Percentiles rank a stretch among this genome's conserved stretches.
phyloP scores from a whole-genome alignment of 2,113 vertebrate genomes.

The Pteruthius melanotis region DNA sequence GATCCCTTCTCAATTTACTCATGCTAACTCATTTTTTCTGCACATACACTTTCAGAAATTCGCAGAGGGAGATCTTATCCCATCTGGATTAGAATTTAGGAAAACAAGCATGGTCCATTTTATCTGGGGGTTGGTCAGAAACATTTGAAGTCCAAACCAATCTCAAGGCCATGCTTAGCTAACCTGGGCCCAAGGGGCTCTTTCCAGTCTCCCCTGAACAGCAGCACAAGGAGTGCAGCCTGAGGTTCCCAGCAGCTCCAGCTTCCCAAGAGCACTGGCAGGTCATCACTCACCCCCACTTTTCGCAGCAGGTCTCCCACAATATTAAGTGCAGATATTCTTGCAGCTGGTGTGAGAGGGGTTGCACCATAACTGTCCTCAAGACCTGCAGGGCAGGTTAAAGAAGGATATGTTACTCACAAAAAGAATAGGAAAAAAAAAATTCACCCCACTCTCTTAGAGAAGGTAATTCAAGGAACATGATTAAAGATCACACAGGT shows the following conservation, averaged over 20 bases:
- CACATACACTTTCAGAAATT: background rate
- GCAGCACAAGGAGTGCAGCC: background rate
- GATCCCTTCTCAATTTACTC: background rate
- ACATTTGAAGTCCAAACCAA: rapidly evolving
- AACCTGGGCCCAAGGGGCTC: background rate
- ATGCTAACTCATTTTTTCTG: background rate
- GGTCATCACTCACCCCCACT: slow-evolving; percentile 83
- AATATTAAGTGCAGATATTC: slow-evolving; percentile 96
- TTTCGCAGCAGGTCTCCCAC: slow-evolving; percentile 95
- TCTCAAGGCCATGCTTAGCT: background rate
- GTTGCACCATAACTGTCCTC: slow-evolving; percentile 82
- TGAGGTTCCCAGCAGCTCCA: background rate
- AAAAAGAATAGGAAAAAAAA: background rate
- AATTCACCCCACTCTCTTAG: background rate
- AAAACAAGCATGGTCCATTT: background rate
- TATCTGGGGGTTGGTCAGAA: background rate
- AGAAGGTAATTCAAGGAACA: background rate
- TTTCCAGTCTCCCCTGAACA: background rate
- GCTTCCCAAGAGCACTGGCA: background rate
- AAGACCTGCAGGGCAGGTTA: slow-evolving; percentile 50
- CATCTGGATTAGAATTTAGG: background rate
- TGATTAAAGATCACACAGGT: rapidly evolving
- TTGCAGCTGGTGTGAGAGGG: slow-evolving; percentile 91
- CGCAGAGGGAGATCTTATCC: background rate
- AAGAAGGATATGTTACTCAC: background rate